Evolutionary conservation across 2,888 invertebrate genomes (phyloP).

Genomic region (Hololepta plana): DNA sequence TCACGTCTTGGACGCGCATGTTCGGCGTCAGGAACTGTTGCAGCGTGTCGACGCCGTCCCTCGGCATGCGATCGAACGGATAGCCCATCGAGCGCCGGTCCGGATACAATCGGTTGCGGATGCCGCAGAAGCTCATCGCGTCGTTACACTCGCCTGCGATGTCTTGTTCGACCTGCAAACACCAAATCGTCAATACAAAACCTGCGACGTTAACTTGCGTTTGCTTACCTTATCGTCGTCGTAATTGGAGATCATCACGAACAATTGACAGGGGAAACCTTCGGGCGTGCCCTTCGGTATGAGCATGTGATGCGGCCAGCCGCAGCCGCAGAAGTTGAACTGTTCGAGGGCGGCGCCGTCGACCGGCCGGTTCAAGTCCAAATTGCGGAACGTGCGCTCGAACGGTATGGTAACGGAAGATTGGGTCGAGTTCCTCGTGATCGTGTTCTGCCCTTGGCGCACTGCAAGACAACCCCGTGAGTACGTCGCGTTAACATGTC

Average conservation of each 20-base stretch:
- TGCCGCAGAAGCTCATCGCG: conserved; percentile 57
- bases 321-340: conserved; percentile 76
- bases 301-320: conserved; percentile 73
- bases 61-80: conserved; percentile 50
- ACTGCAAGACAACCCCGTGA: too few relatives aligned
- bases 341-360: conserved; percentile 31
- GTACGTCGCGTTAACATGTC: too few relatives aligned
- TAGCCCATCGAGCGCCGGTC: conserved; percentile 65
- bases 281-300: conserved; percentile 49
- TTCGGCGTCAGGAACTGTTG: conserved; percentile 47
- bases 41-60: conserved; percentile 32
- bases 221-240: conserved; percentile 39
- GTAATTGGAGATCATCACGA: conserved; percentile 63
- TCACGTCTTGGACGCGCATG: conserved; percentile 42
- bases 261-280: conserved; percentile 50
- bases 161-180: conserved; percentile 29
- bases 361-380: conserved; percentile 42
- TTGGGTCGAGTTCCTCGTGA: conserved; percentile 45
- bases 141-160: conserved; percentile 38
- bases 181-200: neutral
- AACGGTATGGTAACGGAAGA: conserved; percentile 73
- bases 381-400: conserved; percentile 59
- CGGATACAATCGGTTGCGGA: conserved; percentile 54
- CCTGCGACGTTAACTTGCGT: too few relatives aligned
- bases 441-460: conserved; percentile 48